Evolutionary conservation across 2,888 invertebrate genomes (phyloP).

Genomic region (Drosophila cognata): DNA sequence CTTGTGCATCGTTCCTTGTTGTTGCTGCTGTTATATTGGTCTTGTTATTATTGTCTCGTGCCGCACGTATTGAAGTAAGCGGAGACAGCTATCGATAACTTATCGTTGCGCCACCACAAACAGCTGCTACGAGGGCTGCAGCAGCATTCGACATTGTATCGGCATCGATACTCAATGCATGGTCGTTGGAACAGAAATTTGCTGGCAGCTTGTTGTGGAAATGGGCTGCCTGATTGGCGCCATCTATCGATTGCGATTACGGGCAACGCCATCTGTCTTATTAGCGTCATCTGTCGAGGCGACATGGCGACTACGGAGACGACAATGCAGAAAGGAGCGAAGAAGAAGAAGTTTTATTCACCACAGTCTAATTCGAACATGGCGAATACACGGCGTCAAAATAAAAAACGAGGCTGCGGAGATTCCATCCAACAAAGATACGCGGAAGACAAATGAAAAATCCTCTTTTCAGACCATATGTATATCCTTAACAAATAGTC

Average conservation of each 20-base stretch:
- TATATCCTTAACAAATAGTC: background rate
- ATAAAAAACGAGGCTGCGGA: background rate
- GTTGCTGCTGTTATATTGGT: background rate
- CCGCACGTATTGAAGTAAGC: constrained; percentile 12
- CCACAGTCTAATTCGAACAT: background rate
- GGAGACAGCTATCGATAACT: constrained; percentile 12
- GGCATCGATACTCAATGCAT: constrained; percentile 4
- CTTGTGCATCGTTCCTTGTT: constrained; percentile 39
- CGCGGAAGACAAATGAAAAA: background rate
- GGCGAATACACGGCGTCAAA: background rate
- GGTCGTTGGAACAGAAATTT: background rate
- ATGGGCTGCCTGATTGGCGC: background rate
- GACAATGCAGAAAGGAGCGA: background rate
- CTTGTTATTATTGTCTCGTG: constrained; percentile 44
- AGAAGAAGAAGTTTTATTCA: background rate
- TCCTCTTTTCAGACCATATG: background rate
- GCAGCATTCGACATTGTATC: background rate
- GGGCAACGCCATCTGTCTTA: background rate
- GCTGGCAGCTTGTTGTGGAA: background rate
- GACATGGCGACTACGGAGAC: background rate
- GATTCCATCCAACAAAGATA: background rate
- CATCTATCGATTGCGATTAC: background rate
- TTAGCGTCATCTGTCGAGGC: background rate
- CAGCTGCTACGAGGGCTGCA: constrained; percentile 31
- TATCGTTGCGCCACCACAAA: constrained; percentile 36